Evolutionary conservation across 92 coral and sea anemone genomes (phyloP).

Genomic region (Pocillopora meandrina): DNA sequence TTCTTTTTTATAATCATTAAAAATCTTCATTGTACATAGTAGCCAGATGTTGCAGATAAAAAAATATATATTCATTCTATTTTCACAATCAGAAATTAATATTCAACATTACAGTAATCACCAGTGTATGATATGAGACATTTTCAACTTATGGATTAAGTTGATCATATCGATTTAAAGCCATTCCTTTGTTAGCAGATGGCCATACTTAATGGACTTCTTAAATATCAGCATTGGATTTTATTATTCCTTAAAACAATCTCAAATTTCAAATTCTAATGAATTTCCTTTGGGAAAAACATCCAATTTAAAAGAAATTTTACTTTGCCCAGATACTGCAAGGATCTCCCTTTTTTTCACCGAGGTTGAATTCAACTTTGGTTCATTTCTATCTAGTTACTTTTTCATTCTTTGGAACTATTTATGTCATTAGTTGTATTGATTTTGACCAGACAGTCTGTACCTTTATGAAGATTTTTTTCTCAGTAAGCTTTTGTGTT

Average conservation of each 20-base stretch:
- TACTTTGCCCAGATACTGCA: too few species aligned
- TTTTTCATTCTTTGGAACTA: background rate
- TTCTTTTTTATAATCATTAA: background rate
- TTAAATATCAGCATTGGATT: background rate
- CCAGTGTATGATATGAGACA: background rate
- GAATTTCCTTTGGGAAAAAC: background rate
- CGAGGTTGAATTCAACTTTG: background rate
- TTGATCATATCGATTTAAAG: background rate
- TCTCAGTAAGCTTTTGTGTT: background rate
- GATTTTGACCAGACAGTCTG: background rate
- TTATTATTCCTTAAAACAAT: background rate
- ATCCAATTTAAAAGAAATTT: too few species aligned
- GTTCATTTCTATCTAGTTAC: background rate
- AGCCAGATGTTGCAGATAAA: constrained; percentile 21
- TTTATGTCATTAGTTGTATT: background rate
- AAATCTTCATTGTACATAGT: constrained; percentile 20
- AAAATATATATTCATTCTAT: background rate
- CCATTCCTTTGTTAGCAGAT: background rate
- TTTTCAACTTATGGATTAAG: constrained; percentile 7
- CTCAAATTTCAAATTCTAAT: background rate
- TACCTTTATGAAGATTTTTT: background rate
- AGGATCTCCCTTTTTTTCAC: too few species aligned
- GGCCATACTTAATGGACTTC: background rate
- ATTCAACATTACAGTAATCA: background rate
- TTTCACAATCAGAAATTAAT: background rate